Conservation (phyloP, 2,888 invertebrate species). For the Diogma glabrata region DNA sequence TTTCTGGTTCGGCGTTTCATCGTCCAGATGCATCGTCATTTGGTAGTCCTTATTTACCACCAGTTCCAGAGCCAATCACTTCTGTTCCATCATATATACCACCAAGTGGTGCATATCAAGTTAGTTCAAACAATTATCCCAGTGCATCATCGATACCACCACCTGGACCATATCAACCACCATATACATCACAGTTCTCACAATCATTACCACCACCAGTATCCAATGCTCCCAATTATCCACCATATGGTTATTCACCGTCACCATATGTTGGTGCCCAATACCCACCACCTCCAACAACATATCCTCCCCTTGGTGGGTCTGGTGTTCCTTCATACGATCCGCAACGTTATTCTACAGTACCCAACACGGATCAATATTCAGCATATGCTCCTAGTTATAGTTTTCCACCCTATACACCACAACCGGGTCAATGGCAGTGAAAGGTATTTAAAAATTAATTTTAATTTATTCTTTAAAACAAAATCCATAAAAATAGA, state of each 20-base stretch:
- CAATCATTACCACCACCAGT: constrained; percentile 10
- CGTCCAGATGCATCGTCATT: constrained; percentile 10
- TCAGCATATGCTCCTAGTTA: constrained; percentile 1
- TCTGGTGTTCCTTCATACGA: not conserved
- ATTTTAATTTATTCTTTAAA: too few species aligned
- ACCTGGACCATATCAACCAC: constrained; percentile 6
- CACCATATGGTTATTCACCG: constrained; percentile 9
- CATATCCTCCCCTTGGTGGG: constrained; percentile 4
- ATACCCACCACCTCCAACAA: constrained; percentile 8
- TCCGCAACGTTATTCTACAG: constrained; percentile 1
- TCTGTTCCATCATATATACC: constrained; percentile 9
- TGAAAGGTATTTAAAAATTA: constrained; percentile 2
- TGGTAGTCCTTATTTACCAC: not conserved
- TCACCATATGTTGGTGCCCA: constrained; percentile 1
- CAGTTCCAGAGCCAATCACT: not conserved
- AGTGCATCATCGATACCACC: not conserved
- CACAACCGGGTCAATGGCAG: constrained; percentile 17
- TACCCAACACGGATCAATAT: constrained; percentile 2
- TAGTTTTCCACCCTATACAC: constrained; percentile 15
- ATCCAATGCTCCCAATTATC: constrained; percentile 4
- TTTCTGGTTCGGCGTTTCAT: constrained; percentile 12
- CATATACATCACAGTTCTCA: constrained; percentile 5
- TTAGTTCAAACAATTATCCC: not conserved
- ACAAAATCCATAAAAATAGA: too few species aligned
- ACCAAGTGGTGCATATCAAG: not conserved